Percentiles rank a stretch among this genome's conserved stretches.
Evolutionary conservation across 1,140 invertebrate species (phyloP).

Genomic region (Ptiloglossa arizonensis): DNA sequence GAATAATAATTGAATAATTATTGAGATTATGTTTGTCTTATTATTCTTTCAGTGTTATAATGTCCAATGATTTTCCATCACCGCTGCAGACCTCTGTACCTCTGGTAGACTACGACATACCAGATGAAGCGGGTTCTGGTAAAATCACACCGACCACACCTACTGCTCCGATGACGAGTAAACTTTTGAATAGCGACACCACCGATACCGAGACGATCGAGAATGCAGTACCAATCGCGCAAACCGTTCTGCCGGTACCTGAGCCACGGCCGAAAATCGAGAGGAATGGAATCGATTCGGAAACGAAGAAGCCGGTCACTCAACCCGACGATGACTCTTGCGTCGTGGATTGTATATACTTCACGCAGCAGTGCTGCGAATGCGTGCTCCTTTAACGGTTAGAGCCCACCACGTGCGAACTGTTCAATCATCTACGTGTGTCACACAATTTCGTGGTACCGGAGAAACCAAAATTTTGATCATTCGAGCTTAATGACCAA

Average conservation of each 20-base stretch:
- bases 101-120: conserved; percentile 68
- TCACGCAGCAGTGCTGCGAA: conserved; percentile 79
- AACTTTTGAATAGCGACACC: conserved; percentile 40
- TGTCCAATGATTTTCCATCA: conserved; percentile 71
- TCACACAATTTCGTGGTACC: neutral
- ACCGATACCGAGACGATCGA: conserved; percentile 68
- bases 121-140: conserved; percentile 70
- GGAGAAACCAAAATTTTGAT: neutral
- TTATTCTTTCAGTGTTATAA: conserved; percentile 75
- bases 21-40: conserved; percentile 23
- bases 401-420: neutral
- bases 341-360: conserved; percentile 77
- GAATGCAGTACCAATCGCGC: conserved; percentile 68
- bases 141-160: conserved; percentile 70
- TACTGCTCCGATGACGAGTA: conserved; percentile 27
- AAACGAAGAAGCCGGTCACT: conserved; percentile 54
- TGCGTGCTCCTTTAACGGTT: conserved; percentile 76
- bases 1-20: no score
- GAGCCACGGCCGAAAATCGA: conserved; percentile 73
- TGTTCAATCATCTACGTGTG: neutral
- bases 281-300: conserved; percentile 69
- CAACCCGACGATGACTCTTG: conserved; percentile 75
- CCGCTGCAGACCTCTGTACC: conserved; percentile 67
- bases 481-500: no score
- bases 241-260: conserved; percentile 65